Evolutionary conservation across 2,888 invertebrate genomes (phyloP).

Genomic region (Macrosoma leucophasiata): DNA sequence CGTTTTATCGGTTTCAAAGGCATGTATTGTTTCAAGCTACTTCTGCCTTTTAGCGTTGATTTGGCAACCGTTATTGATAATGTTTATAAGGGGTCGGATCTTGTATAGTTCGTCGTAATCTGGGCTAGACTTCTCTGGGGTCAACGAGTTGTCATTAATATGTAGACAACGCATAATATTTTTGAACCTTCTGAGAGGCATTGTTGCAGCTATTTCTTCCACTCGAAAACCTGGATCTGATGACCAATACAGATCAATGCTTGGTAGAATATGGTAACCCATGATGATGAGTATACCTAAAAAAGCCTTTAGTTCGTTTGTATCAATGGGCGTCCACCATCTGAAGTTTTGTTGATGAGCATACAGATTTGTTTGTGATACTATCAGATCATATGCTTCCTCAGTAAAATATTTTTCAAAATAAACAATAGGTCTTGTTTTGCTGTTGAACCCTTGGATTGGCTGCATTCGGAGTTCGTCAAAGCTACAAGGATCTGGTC

Average conservation of each 20-base stretch:
- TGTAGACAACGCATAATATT: slow-evolving; percentile 19
- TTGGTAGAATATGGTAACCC: slow-evolving; percentile 20
- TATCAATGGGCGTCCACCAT: slow-evolving; percentile 5
- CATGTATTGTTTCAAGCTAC: slow-evolving; percentile 23
- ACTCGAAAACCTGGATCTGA: slow-evolving; percentile 18
- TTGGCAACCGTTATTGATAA: slow-evolving; percentile 11
- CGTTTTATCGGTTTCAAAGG: slow-evolving; percentile 19
- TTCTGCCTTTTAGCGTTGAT: slow-evolving; percentile 21
- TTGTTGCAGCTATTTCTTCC: slow-evolving; percentile 15
- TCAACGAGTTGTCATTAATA: slow-evolving; percentile 18
- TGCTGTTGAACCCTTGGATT: slow-evolving; percentile 4
- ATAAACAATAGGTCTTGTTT: slow-evolving; percentile 5
- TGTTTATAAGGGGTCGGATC: slow-evolving; percentile 12
- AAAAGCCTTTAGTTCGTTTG: slow-evolving; percentile 19
- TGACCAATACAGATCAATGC: slow-evolving; percentile 20
- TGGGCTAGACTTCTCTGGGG: slow-evolving; percentile 15
- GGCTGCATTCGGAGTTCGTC: slow-evolving; percentile 9
- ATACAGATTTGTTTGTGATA: slow-evolving; percentile 11
- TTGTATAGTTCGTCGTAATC: slow-evolving; percentile 23
- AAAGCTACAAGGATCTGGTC: slow-evolving; percentile 9
- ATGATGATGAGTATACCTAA: slow-evolving; percentile 21
- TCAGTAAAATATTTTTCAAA: slow-evolving; percentile 11
- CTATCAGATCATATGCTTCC: slow-evolving; percentile 5
- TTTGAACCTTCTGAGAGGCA: slow-evolving; percentile 21
- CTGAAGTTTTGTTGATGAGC: slow-evolving; percentile 2